phyloP scores from a whole-genome alignment of 2,888 invertebrate genomes.

The Andrena chrysosceles region DNA sequence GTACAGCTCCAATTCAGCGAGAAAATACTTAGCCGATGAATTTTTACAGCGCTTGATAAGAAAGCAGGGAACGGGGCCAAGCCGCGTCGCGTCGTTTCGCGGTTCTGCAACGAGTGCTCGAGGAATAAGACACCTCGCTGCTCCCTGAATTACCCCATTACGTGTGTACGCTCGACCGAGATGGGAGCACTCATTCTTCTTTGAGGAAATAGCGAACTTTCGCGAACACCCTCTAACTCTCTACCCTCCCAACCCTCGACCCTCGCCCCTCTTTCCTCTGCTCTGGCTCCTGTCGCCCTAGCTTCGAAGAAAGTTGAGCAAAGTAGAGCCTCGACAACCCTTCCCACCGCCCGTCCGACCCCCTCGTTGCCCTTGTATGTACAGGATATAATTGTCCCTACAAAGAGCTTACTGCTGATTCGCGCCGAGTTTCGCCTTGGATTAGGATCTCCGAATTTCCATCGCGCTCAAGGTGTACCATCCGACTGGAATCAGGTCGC shows the following conservation, averaged over 20 bases:
- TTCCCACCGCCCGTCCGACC: constrained; percentile 24
- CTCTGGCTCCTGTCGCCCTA: constrained; percentile 18
- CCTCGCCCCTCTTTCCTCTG: constrained; percentile 16
- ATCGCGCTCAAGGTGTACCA: constrained; percentile 25
- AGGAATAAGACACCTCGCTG: constrained; percentile 9
- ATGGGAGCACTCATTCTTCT: constrained; percentile 32
- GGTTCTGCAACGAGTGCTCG: constrained; percentile 11
- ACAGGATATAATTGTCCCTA: constrained; percentile 64
- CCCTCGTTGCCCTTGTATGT: constrained; percentile 36
- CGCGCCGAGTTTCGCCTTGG: constrained; percentile 59
- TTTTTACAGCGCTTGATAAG: neutral
- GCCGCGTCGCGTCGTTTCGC: neutral
- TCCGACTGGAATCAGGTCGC: neutral
- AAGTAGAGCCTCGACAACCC: constrained; percentile 42
- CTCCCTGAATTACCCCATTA: constrained; percentile 33
- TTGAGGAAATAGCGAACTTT: constrained; percentile 55
- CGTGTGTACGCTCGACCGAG: constrained; percentile 18
- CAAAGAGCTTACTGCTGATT: constrained; percentile 65
- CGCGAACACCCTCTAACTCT: constrained; percentile 33
- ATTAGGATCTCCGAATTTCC: constrained; percentile 57
- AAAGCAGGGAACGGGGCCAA: neutral
- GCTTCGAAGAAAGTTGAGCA: constrained; percentile 56
- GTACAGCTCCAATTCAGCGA: neutral
- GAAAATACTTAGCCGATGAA: neutral
- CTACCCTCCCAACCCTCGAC: neutral